phyloP scores from a whole-genome alignment of 2,797 vertebrate genomes.

The Hafferia zeledoni region DNA sequence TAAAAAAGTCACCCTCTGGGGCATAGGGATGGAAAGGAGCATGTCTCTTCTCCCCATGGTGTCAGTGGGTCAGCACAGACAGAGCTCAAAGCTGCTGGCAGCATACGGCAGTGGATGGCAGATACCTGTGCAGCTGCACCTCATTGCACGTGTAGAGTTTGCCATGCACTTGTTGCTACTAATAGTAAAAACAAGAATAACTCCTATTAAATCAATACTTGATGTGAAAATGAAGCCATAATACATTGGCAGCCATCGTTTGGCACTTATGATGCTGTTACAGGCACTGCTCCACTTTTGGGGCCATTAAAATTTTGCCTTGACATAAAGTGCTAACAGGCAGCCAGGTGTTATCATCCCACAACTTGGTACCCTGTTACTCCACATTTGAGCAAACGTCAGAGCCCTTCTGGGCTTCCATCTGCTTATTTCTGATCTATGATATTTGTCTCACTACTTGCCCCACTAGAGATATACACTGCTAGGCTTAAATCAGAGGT shows the following conservation, averaged over 20 bases:
- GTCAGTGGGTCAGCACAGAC: background rate
- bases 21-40: background rate
- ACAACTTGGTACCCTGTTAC: constrained; percentile 45
- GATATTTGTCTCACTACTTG: constrained; percentile 8
- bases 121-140: background rate
- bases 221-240: background rate
- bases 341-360: constrained; percentile 33
- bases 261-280: background rate
- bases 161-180: background rate
- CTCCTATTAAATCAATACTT: background rate
- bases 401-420: constrained; percentile 56
- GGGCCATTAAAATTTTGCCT: constrained; percentile 35
- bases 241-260: background rate
- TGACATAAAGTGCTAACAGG: constrained; percentile 48
- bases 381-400: constrained; percentile 46
- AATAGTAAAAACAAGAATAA: background rate
- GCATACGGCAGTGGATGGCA: background rate
- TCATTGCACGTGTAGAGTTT: background rate
- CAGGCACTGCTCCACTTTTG: constrained; percentile 13
- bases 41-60: rapidly evolving
- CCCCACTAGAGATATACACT: background rate
- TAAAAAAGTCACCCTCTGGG: background rate
- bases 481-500: background rate
- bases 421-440: constrained; percentile 42
- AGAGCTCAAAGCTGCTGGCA: background rate